These are phyloP conservation scores for Acropora tenuis DNA, from an alignment of 64 coral and sea anemone genomes.

Conservation along the genomic window DNA sequence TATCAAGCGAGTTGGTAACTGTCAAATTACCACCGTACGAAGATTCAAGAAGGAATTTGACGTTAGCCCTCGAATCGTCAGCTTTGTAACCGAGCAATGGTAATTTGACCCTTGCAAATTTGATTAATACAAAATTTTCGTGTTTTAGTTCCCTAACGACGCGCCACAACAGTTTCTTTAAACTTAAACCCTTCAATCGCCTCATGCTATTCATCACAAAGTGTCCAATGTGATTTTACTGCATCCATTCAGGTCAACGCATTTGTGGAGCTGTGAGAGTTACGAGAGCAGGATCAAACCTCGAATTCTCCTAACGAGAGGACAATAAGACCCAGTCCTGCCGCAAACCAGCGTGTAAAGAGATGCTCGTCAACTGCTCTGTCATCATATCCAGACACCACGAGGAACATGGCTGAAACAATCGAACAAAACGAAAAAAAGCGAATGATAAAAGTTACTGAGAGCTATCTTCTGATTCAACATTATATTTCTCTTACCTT, in stretches of 20 bases:
- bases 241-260: not conserved
- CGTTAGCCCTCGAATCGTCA: too few relatives aligned
- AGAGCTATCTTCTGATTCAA: not conserved
- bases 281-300: conserved; percentile 17
- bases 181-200: too few relatives aligned
- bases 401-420: conserved; percentile 84
- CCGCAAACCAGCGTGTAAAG: conserved; percentile 89
- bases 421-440: not conserved
- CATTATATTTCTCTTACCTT: conserved; percentile 50
- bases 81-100: too few relatives aligned
- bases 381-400: conserved; percentile 70
- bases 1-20: too few relatives aligned
- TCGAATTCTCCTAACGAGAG: conserved; percentile 91
- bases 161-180: too few relatives aligned
- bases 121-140: too few relatives aligned
- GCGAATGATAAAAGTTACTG: not conserved
- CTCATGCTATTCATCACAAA: too few relatives aligned
- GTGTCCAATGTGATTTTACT: too few relatives aligned
- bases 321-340: conserved; percentile 83
- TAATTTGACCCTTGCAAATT: too few relatives aligned
- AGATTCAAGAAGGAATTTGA: too few relatives aligned
- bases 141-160: too few relatives aligned
- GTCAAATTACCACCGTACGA: too few relatives aligned
- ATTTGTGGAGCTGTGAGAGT: not conserved
- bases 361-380: conserved; percentile 57